phyloP scores from a whole-genome alignment of 2,888 invertebrate genomes.

The Eristalis intricaria region DNA sequence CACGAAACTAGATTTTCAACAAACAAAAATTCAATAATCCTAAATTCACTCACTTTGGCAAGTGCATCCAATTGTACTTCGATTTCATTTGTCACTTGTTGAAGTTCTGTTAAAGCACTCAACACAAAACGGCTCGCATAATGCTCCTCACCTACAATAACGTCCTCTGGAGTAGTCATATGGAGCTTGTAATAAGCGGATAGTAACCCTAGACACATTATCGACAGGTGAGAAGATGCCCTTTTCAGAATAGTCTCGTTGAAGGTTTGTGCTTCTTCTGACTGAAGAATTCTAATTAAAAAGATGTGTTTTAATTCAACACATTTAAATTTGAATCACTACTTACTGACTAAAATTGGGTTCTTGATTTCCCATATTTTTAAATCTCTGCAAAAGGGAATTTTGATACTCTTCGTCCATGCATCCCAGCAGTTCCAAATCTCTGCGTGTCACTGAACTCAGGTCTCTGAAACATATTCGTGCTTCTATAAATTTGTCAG shows the following conservation, averaged over 20 bases:
- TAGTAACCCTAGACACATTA: conserved; percentile 77
- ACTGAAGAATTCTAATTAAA: conserved; percentile 72
- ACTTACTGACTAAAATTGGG: conserved; percentile 75
- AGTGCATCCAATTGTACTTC: conserved; percentile 75
- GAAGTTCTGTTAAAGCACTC: conserved; percentile 78
- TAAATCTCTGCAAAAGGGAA: conserved; percentile 76
- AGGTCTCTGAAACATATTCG: conserved; percentile 77
- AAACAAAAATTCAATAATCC: background rate
- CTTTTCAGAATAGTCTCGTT: conserved; percentile 77
- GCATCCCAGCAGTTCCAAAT: conserved; percentile 77
- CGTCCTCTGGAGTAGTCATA: conserved; percentile 77
- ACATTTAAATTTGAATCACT: background rate
- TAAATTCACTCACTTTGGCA: conserved; percentile 70
- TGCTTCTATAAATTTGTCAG: conserved; percentile 75
- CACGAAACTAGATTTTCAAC: background rate
- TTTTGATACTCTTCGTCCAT: conserved; percentile 73
- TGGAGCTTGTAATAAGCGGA: conserved; percentile 79
- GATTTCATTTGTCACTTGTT: conserved; percentile 76
- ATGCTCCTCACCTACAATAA: conserved; percentile 79
- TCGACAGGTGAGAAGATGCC: conserved; percentile 76
- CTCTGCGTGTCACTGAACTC: conserved; percentile 75
- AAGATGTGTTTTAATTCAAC: background rate
- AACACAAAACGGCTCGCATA: conserved; percentile 79
- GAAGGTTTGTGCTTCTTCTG: conserved; percentile 74
- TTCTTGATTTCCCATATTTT: conserved; percentile 77